phyloP scores from a whole-genome alignment of 2,113 vertebrate species.

The Strix uralensis region DNA sequence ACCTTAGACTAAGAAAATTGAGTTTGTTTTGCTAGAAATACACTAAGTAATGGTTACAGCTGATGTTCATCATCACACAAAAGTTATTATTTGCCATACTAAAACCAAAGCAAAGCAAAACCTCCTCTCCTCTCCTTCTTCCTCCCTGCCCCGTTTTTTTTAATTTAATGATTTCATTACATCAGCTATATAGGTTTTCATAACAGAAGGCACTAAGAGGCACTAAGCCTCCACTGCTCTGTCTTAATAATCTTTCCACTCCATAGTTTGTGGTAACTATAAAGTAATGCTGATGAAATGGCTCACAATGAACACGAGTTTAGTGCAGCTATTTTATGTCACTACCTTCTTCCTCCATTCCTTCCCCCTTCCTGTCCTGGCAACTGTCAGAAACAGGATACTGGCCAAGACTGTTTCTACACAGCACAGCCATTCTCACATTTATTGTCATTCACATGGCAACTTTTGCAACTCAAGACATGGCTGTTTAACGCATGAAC shows the following conservation, averaged over 20 bases:
- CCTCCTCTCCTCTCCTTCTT: neutral
- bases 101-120: neutral
- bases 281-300: neutral
- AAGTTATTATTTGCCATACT: neutral
- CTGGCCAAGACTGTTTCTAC: neutral
- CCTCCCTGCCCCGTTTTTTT: fast-evolving
- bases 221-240: neutral
- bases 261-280: neutral
- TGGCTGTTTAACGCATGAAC: fast-evolving
- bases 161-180: neutral
- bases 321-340: neutral
- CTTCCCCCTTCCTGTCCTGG: neutral
- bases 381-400: neutral
- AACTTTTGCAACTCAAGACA: neutral
- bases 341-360: neutral
- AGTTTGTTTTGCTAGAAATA: neutral
- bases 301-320: fast-evolving
- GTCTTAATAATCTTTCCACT: neutral
- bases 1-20: neutral
- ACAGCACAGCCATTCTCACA: neutral
- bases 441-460: neutral
- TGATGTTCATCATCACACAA: neutral
- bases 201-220: neutral
- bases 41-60: neutral
- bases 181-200: neutral